phyloP scores from a whole-genome alignment of 2,797 vertebrate genomes.

The Mormyrus hasselquistii region DNA sequence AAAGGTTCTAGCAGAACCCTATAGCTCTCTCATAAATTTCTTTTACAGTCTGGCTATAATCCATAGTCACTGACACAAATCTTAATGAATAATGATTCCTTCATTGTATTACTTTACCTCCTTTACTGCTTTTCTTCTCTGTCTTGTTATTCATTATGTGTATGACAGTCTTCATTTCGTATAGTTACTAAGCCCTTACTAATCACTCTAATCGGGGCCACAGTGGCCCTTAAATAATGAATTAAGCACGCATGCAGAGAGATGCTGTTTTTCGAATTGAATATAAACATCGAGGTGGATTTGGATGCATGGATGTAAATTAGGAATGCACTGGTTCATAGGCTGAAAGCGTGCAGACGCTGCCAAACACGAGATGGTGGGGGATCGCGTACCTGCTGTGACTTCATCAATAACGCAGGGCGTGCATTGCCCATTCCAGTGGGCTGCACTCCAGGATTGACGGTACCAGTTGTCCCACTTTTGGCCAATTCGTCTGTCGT shows the following conservation, averaged over 20 bases:
- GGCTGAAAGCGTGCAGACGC: neutral
- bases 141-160: neutral
- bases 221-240: neutral
- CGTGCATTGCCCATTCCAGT: constrained; percentile 14
- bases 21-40: neutral
- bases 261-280: neutral
- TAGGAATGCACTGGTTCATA: neutral
- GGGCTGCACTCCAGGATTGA: constrained; percentile 28
- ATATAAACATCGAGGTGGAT: neutral
- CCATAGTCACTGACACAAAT: neutral
- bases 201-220: neutral
- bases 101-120: neutral
- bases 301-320: neutral
- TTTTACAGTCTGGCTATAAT: neutral
- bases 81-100: neutral
- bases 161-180: neutral
- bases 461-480: constrained; percentile 36
- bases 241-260: neutral
- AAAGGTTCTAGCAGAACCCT: neutral
- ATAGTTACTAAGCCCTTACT: neutral
- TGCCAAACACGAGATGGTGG: neutral
- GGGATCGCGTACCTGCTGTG: constrained; percentile 18
- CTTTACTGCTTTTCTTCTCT: neutral
- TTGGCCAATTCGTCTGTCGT: constrained; percentile 37
- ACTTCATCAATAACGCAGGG: constrained; percentile 12